These are phyloP conservation scores for Popillia japonica DNA, from an alignment of 1,140 invertebrate species.

Conservation along the genomic window DNA sequence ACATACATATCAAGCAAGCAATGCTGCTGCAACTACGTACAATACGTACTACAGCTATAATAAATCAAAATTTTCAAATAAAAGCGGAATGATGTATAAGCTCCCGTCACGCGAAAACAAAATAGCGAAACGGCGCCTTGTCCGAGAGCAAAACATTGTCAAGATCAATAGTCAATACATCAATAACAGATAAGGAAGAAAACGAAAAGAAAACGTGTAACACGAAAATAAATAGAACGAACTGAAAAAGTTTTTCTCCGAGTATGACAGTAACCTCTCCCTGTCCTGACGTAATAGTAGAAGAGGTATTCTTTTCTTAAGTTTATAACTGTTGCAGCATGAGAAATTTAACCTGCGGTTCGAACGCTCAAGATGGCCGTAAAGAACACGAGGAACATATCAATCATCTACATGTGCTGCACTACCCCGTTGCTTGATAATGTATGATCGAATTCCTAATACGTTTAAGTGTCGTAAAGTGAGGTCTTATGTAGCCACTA, in stretches of 20 bases:
- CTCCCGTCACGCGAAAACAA: conserved; percentile 26
- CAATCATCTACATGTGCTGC: conserved; percentile 21
- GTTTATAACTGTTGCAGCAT: conserved; percentile 37
- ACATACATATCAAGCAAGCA: conserved; percentile 1
- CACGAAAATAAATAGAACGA: neutral
- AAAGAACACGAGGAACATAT: conserved; percentile 33
- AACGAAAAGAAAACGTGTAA: neutral
- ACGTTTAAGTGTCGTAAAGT: conserved; percentile 18
- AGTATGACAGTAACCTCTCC: neutral
- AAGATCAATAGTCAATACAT: conserved; percentile 28
- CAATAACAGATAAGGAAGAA: conserved; percentile 18
- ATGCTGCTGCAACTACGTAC: neutral
- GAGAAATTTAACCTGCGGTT: conserved; percentile 15
- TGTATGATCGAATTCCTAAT: conserved; percentile 21
- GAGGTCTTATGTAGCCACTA: neutral
- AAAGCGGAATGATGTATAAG: conserved; percentile 34
- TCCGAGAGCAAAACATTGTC: conserved; percentile 6
- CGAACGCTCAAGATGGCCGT: neutral
- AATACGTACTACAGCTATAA: conserved; percentile 15
- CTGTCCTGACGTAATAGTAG: too few relatives aligned
- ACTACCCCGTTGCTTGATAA: neutral
- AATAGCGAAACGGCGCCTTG: conserved; percentile 14
- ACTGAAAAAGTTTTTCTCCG: neutral
- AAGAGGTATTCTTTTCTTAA: conserved; percentile 1
- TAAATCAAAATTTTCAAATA: conserved; percentile 37